Conservation (phyloP, 2,888 invertebrate species). For the Ophioninae sp. region DNA sequence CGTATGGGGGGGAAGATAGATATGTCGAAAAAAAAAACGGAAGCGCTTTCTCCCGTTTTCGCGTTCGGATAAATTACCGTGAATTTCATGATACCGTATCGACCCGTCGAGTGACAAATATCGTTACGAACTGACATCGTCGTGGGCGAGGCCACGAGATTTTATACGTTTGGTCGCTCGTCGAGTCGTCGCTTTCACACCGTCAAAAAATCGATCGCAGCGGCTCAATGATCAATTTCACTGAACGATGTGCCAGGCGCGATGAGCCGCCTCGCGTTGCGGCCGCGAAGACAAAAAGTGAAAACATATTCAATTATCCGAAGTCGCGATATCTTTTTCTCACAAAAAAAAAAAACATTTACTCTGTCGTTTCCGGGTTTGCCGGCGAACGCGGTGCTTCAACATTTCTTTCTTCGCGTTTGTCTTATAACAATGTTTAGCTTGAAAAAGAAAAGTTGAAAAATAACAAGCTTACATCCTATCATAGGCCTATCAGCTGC, state of each 20-base stretch:
- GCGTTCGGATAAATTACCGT: slow-evolving; percentile 68
- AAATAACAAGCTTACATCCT: neutral
- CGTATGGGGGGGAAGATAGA: neutral
- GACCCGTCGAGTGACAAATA: slow-evolving; percentile 50
- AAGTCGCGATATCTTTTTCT: neutral
- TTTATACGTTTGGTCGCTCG: slow-evolving; percentile 73
- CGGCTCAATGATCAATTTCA: slow-evolving; percentile 54
- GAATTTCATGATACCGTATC: slow-evolving; percentile 67
- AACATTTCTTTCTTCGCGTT: neutral
- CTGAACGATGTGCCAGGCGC: slow-evolving; percentile 23
- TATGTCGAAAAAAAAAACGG: neutral
- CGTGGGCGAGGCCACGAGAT: slow-evolving; percentile 57
- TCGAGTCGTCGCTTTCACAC: slow-evolving; percentile 74
- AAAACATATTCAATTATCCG: neutral
- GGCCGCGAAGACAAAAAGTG: neutral
- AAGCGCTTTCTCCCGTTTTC: neutral
- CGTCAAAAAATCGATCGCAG: slow-evolving; percentile 11
- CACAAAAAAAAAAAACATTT: neutral
- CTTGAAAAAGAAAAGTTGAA: neutral
- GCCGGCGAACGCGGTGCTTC: neutral
- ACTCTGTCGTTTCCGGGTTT: neutral
- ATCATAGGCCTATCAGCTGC: neutral
- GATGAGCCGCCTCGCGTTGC: neutral
- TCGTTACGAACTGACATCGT: slow-evolving; percentile 69
- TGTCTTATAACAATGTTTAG: neutral